Conservation (phyloP, 2,888 invertebrate genomes). For the Drosophila anomalipes region DNA sequence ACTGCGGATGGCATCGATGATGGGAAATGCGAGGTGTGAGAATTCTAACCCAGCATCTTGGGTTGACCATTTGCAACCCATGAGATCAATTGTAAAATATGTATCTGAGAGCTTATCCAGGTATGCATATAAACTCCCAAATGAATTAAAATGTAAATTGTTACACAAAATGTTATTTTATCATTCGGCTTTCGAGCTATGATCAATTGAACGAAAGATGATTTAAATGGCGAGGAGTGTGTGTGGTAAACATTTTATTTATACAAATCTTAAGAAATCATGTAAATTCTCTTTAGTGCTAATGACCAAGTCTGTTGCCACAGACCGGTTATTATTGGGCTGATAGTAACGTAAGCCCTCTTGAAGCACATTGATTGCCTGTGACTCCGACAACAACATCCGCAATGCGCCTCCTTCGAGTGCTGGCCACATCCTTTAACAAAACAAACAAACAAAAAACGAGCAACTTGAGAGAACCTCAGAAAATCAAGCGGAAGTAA, state of each 20-base stretch:
- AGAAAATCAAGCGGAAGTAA: constrained; percentile 66
- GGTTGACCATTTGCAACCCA: not conserved
- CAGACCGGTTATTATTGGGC: not conserved
- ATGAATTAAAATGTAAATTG: not conserved
- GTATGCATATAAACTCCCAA: not conserved
- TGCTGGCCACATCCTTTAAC: constrained; percentile 38
- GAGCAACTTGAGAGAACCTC: constrained; percentile 49
- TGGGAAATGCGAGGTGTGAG: constrained; percentile 35
- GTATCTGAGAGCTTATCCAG: not conserved
- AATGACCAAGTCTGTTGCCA: not conserved
- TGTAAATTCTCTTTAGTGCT: not conserved
- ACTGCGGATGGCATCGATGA: constrained; percentile 10
- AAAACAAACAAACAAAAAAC: constrained; percentile 37
- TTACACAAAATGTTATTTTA: not conserved
- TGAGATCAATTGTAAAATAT: not conserved
- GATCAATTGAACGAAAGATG: not conserved
- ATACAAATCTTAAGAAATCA: not conserved
- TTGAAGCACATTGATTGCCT: constrained; percentile 11
- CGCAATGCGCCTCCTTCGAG: not conserved
- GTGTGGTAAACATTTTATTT: not conserved
- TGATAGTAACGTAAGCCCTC: not conserved
- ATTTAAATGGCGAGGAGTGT: not conserved
- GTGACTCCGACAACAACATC: constrained; percentile 9
- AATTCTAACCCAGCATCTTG: constrained; percentile 27
- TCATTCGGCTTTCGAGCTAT: not conserved